Evolutionary conservation across 1,140 invertebrate species (phyloP).

Genomic region (Papilio xuthus): DNA sequence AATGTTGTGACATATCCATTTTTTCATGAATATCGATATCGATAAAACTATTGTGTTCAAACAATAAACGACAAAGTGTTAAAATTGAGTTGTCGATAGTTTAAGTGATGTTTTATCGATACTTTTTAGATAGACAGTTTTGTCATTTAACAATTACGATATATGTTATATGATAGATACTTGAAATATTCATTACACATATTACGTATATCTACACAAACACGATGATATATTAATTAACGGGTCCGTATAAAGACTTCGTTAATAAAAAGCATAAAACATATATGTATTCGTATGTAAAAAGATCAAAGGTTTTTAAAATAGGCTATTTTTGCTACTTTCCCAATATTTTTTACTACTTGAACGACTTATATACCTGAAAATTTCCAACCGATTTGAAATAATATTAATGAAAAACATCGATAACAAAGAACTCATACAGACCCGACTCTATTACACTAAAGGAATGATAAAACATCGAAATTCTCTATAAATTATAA

Average conservation of each 20-base stretch:
- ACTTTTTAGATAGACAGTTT: neutral
- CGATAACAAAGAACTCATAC: constrained; percentile 1
- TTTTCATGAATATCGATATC: neutral
- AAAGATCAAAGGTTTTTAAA: too few relatives aligned
- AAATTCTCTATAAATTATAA: constrained; percentile 4
- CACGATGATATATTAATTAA: constrained; percentile 37
- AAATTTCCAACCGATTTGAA: neutral
- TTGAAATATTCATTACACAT: constrained; percentile 21
- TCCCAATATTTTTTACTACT: too few relatives aligned
- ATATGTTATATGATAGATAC: constrained; percentile 16
- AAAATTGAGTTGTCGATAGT: too few relatives aligned
- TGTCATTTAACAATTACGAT: constrained; percentile 16
- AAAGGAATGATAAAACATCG: constrained; percentile 35
- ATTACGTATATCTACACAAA: constrained; percentile 30
- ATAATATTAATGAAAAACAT: neutral
- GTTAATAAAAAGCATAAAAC: neutral
- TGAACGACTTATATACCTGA: neutral
- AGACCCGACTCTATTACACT: constrained; percentile 35
- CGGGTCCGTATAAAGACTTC: constrained; percentile 7
- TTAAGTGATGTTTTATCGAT: neutral
- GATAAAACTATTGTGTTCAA: too few relatives aligned
- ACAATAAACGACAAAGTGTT: too few relatives aligned
- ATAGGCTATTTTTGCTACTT: too few relatives aligned
- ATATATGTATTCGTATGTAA: too few relatives aligned
- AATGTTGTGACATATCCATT: neutral